These are phyloP conservation scores for Epizoanthus illoricatus DNA, from an alignment of 92 coral and sea anemone genomes.

Conservation along the genomic window DNA sequence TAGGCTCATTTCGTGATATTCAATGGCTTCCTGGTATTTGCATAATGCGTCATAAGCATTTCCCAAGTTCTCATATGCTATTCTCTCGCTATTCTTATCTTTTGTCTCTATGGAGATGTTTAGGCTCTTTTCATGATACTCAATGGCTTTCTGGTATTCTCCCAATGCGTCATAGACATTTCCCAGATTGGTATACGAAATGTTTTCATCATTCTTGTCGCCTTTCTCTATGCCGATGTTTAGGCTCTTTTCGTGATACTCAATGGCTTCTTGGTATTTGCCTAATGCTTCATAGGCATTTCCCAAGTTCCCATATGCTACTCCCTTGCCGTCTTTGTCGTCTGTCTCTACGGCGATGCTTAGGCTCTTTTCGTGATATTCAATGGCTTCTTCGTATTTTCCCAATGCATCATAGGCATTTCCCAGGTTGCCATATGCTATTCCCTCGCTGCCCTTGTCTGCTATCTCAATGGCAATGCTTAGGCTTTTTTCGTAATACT, in stretches of 20 bases:
- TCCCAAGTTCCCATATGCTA: conserved; percentile 8
- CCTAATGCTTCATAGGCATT: not conserved
- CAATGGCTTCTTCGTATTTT: too few relatives aligned
- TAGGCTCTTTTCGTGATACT: conserved; percentile 15
- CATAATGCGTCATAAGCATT: not conserved
- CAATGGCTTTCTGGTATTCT: not conserved
- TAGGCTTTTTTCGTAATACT: too few relatives aligned
- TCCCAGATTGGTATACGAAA: not conserved
- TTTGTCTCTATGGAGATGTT: not conserved
- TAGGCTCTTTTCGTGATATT: too few relatives aligned
- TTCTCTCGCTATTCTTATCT: not conserved
- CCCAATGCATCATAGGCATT: too few relatives aligned
- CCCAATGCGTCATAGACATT: not conserved
- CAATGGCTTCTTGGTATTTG: not conserved
- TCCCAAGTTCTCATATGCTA: not conserved
- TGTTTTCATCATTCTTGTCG: not conserved
- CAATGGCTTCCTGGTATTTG: conserved; percentile 20
- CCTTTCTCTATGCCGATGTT: not conserved
- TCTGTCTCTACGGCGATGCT: not conserved
- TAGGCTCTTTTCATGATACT: conserved; percentile 15
- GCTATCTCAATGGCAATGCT: too few relatives aligned
- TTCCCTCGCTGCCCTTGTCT: too few relatives aligned
- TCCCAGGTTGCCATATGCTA: too few relatives aligned
- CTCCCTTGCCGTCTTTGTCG: not conserved
- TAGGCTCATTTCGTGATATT: not conserved